Evolutionary conservation across 2,113 vertebrate species (phyloP).

Genomic region (Emydura subglobosa): DNA sequence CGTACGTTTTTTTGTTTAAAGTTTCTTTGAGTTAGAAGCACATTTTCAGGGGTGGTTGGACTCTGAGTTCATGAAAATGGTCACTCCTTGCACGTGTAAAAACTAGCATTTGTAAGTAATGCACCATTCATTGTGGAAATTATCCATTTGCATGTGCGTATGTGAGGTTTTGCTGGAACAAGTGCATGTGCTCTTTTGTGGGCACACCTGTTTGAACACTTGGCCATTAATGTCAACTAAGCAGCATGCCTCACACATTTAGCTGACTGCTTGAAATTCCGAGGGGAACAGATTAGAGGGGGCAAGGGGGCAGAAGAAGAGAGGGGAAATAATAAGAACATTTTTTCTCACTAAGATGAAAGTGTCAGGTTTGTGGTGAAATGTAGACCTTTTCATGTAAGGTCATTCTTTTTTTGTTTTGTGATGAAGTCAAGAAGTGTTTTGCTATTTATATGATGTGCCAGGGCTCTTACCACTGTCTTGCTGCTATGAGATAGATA

Average conservation of each 20-base stretch:
- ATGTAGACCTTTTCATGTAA: neutral
- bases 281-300: neutral
- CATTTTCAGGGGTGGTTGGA: neutral
- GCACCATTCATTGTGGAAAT: neutral
- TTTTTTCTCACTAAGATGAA: neutral
- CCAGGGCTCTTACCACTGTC: neutral
- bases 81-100: neutral
- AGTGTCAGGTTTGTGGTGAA: neutral
- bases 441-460: neutral
- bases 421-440: neutral
- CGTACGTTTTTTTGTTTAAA: neutral
- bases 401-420: neutral
- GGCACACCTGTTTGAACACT: neutral
- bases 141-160: neutral
- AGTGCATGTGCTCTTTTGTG: neutral
- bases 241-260: fast-evolving
- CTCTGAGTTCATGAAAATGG: neutral
- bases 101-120: neutral
- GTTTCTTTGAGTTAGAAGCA: fast-evolving
- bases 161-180: neutral
- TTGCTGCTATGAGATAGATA: neutral
- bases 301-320: neutral
- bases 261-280: neutral
- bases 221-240: neutral
- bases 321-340: fast-evolving